Evolutionary conservation across 2,888 invertebrate species (phyloP).

Genomic region (Cephus sareptanus): DNA sequence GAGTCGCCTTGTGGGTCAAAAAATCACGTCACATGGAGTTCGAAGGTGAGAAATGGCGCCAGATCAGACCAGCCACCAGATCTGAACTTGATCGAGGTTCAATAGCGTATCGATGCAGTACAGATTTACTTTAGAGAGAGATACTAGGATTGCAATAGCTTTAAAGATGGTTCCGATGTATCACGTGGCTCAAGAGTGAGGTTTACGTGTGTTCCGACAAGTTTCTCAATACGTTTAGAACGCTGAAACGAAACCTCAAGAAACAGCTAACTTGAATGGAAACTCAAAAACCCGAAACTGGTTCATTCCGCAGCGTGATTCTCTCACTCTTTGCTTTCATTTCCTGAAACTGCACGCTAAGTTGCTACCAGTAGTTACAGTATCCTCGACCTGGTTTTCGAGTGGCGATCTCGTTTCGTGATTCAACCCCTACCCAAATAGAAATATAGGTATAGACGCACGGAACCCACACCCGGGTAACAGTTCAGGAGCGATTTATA

Average conservation of each 20-base stretch:
- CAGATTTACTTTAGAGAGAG: not conserved
- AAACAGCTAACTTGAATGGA: not conserved
- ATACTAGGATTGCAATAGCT: not conserved
- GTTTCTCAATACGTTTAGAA: not conserved
- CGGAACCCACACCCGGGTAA: not conserved
- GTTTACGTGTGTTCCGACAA: not conserved
- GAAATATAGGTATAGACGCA: not conserved
- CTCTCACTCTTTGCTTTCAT: not conserved
- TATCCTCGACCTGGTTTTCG: slow-evolving; percentile 10
- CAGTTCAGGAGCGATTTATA: not conserved
- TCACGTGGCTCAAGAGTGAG: not conserved
- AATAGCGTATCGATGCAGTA: not conserved
- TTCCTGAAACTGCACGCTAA: not conserved
- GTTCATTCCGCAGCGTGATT: not conserved
- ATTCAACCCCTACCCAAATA: not conserved
- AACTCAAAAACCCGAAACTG: not conserved
- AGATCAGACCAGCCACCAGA: not conserved
- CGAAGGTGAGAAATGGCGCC: not conserved
- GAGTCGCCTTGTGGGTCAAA: too few relatives aligned
- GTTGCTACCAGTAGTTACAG: not conserved
- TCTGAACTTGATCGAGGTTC: not conserved
- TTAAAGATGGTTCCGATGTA: not conserved
- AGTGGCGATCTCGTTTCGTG: not conserved
- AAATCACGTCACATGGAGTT: not conserved
- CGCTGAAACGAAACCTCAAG: not conserved